A percentile compares a stretch with the other conserved stretches of the same genome.
phyloP scores from a whole-genome alignment of 2,888 invertebrate species.

The Drosophila mayaguana region DNA sequence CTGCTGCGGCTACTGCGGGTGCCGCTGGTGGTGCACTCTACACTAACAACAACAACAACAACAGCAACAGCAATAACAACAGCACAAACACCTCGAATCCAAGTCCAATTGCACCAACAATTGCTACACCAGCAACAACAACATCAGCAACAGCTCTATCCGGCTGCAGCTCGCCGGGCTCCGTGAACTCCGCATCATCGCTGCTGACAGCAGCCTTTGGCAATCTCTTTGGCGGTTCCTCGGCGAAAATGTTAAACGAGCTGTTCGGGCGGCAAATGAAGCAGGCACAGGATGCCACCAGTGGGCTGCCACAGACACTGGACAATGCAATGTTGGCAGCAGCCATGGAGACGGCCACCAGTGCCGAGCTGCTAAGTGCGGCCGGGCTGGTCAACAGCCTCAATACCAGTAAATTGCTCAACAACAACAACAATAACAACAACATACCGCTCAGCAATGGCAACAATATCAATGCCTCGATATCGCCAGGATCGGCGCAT shows the following conservation, averaged over 20 bases:
- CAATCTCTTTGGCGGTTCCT: conserved; percentile 90
- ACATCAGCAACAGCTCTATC: conserved; percentile 52
- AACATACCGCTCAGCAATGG: conserved; percentile 57
- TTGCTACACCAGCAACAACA: conserved; percentile 26
- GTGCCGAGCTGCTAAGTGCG: conserved; percentile 85
- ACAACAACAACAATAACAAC: conserved; percentile 71
- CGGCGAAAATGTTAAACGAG: conserved; percentile 96
- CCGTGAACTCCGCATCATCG: conserved; percentile 73
- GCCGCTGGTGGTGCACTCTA: conserved; percentile 92
- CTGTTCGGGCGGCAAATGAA: conserved; percentile 92
- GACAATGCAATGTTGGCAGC: conserved; percentile 85
- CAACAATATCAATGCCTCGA: conserved; percentile 58
- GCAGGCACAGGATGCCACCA: conserved; percentile 88
- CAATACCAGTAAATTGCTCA: conserved; percentile 77
- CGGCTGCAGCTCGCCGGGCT: conserved; percentile 62
- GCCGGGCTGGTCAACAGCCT: conserved; percentile 77
- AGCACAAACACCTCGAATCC: conserved; percentile 40
- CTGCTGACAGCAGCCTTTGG: conserved; percentile 81
- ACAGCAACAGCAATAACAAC: conserved; percentile 13
- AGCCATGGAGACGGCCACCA: conserved; percentile 85
- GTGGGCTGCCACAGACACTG: conserved; percentile 85
- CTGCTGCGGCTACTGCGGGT: conserved; percentile 90
- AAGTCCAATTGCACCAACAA: conserved; percentile 38
- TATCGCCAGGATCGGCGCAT: conserved; percentile 65
- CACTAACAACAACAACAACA: conserved; percentile 45